Conservation (phyloP, 2,797 vertebrate species). For the Hephaestus fuliginosus region DNA sequence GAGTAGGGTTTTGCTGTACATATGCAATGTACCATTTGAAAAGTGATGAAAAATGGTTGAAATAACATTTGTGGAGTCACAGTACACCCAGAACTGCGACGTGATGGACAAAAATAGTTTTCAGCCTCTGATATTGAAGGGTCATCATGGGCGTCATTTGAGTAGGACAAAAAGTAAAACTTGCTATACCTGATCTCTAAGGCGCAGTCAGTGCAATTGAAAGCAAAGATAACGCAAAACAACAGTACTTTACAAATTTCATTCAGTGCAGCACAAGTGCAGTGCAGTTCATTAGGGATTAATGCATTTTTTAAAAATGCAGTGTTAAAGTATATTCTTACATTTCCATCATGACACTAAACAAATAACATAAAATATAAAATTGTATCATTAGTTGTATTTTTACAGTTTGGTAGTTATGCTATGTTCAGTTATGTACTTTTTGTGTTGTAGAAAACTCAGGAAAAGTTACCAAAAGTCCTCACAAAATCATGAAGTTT, state of each 20-base stretch:
- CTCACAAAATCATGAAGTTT: neutral
- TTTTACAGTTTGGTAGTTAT: neutral
- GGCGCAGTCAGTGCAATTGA: neutral
- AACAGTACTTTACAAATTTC: neutral
- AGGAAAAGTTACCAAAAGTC: constrained; percentile 23
- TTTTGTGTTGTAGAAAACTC: neutral
- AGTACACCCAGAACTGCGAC: neutral
- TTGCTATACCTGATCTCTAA: neutral
- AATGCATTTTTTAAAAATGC: neutral
- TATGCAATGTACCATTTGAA: too few relatives aligned
- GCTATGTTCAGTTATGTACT: neutral
- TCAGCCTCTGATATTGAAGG: neutral
- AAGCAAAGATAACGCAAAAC: neutral
- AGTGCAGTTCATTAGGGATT: neutral
- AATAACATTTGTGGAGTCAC: neutral
- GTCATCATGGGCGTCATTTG: neutral
- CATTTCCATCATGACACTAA: neutral
- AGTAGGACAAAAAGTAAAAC: neutral
- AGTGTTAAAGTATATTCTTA: neutral
- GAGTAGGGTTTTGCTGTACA: neutral
- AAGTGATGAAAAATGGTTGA: neutral
- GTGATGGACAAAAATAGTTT: neutral
- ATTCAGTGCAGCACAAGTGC: neutral
- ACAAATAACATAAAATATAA: neutral
- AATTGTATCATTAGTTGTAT: neutral